A percentile compares a stretch with the other conserved stretches of the same genome.
These are phyloP conservation scores for Musca vetustissima DNA, from an alignment of 1,140 invertebrate genomes.

Conservation along the genomic window DNA sequence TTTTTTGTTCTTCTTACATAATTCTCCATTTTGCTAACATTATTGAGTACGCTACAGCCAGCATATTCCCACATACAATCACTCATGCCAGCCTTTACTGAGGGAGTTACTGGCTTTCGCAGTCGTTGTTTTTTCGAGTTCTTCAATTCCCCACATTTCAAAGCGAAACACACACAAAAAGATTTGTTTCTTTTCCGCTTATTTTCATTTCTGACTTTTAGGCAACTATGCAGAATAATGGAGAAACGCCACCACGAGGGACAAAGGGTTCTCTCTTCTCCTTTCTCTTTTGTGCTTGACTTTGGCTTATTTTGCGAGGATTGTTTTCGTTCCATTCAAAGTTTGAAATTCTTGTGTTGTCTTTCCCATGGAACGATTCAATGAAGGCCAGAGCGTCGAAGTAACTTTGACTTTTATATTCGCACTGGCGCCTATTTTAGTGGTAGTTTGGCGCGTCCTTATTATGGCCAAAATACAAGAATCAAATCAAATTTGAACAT, in stretches of 20 bases:
- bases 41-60: too few species aligned
- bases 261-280: not conserved
- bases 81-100: too few species aligned
- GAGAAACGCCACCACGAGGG: too few species aligned
- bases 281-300: slow-evolving; percentile 5
- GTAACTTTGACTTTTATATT: slow-evolving; percentile 1
- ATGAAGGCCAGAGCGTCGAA: not conserved
- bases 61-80: too few species aligned
- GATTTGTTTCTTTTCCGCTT: not conserved
- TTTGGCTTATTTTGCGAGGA: slow-evolving; percentile 10
- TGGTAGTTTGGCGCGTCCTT: slow-evolving; percentile 22
- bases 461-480: slow-evolving; percentile 17
- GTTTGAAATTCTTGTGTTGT: not conserved
- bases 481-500: slow-evolving; percentile 3
- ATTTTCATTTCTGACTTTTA: not conserved
- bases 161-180: too few species aligned
- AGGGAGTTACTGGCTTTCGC: too few species aligned
- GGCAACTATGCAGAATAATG: not conserved
- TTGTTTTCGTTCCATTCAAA: slow-evolving; percentile 13
- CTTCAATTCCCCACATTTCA: too few species aligned
- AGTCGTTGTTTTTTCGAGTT: too few species aligned
- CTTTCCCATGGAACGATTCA: not conserved
- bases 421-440: slow-evolving; percentile 20
- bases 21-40: too few species aligned
- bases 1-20: too few species aligned